These are phyloP conservation scores for Sisor rabdophorus DNA, from an alignment of 2,113 vertebrate genomes.

Conservation along the genomic window DNA sequence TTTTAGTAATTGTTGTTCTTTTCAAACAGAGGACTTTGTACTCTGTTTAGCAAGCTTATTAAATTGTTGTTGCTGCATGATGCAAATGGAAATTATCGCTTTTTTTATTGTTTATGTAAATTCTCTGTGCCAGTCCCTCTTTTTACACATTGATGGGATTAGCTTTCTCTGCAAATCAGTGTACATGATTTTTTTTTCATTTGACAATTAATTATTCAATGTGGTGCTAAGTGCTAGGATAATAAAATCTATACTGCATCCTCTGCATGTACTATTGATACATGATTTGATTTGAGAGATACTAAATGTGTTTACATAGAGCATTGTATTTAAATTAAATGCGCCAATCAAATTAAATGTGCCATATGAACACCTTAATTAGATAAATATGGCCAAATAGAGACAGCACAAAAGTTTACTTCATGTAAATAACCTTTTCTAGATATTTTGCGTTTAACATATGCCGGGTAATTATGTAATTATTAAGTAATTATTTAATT, in stretches of 20 bases:
- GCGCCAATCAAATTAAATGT: too few relatives aligned
- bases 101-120: constrained; percentile 42
- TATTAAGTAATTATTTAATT: too few relatives aligned
- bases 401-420: too few relatives aligned
- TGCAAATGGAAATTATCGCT: constrained; percentile 21
- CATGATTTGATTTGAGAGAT: too few relatives aligned
- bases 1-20: constrained; percentile 1
- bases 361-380: too few relatives aligned
- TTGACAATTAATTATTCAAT: constrained; percentile 28
- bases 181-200: constrained; percentile 39
- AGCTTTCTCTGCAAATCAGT: constrained; percentile 11
- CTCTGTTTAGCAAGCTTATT: constrained; percentile 3
- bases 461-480: too few relatives aligned
- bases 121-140: constrained; percentile 5
- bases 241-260: not conserved
- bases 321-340: too few relatives aligned
- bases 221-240: constrained; percentile 14
- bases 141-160: constrained; percentile 27
- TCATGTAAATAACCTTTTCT: too few relatives aligned
- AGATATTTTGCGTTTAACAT: too few relatives aligned
- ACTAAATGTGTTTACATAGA: too few relatives aligned
- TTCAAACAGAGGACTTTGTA: not conserved
- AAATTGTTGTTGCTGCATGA: constrained; percentile 6
- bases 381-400: too few relatives aligned
- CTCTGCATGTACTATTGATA: too few relatives aligned